Evolutionary conservation across 2,113 vertebrate genomes (phyloP), one percentile per base, ranked within the genome.

Genomic region (Sinocyclocheilus anshuiensis): DNA sequence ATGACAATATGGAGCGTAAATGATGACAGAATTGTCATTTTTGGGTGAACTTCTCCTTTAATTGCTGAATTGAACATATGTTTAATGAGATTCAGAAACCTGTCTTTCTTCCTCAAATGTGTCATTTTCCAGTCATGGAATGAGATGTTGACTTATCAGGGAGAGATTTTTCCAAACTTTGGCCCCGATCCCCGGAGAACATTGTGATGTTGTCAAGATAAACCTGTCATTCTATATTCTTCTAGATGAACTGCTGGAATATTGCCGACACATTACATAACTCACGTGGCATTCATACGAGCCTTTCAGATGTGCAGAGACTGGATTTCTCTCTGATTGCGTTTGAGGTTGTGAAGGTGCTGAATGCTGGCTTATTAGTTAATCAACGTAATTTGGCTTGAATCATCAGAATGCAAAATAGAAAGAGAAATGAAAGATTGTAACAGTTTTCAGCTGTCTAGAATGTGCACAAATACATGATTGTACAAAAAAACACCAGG

Each of bases 211-310:
- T 87, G 69, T 83, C 45, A 86, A 86, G 83, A 89, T 91, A 90
- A 92, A 91, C 77, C 79, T 91, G 89, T 88, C 86, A 84, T 22
- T 87, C 48, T 90, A 77, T 89, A 88, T 86, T 69, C 55, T 88
- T 87, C 83, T 90, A 80, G 90, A 90, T 91, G 90, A 92, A 86
- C 6, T 86, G 88, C 81, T 92, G 88, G 88, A 92, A 85, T 87
- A 85, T 75, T 86, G 81, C 78, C 50, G 42, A 7, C 22, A 26
- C 24, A 15, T 93, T 92, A 92, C 83, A 89, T 92, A 90, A 94
- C 84, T 83, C 81, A 1, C 59, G 88, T 76, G 85, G 63, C 85
- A 86, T 86, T 87, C 33, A 61, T 84, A 88, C 77, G 18, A 42
- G 22, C 79, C 53, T 63, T 53, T 45, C 53, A 84, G 78, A 75